Conservation (phyloP, 2,888 invertebrate genomes). For the Apocheima hispidaria region DNA sequence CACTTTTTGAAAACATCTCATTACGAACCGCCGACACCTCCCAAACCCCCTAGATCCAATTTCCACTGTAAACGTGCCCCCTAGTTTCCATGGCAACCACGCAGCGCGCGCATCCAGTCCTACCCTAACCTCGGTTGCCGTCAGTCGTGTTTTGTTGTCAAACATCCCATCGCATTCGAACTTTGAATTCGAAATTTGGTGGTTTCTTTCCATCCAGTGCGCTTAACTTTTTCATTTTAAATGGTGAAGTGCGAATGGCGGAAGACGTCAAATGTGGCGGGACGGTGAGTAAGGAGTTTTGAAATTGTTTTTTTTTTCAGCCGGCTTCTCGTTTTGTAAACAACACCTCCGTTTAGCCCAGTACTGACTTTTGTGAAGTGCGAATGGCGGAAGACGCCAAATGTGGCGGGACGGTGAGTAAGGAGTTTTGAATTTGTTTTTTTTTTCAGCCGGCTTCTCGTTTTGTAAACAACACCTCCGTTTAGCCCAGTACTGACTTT, state of each 20-base stretch:
- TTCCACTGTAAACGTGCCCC: constrained; percentile 32
- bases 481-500: constrained; percentile 10
- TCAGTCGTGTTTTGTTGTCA: constrained; percentile 60
- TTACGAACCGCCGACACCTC: constrained; percentile 10
- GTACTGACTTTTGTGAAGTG: not conserved
- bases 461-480: constrained; percentile 15
- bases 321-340: constrained; percentile 21
- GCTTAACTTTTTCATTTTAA: constrained; percentile 39
- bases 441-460: constrained; percentile 10
- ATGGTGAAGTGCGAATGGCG: constrained; percentile 59
- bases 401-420: constrained; percentile 72
- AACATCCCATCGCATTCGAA: constrained; percentile 37
- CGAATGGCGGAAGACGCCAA: constrained; percentile 60
- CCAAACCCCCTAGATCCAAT: constrained; percentile 14
- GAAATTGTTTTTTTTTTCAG: not conserved
- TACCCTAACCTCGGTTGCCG: constrained; percentile 55
- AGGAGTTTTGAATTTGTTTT: not conserved
- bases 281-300: constrained; percentile 62
- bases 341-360: constrained; percentile 4
- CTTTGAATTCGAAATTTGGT: constrained; percentile 24
- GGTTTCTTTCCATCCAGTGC: constrained; percentile 20
- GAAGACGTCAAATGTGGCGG: constrained; percentile 71
- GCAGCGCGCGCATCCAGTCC: constrained; percentile 81
- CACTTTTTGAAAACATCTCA: constrained; percentile 13
- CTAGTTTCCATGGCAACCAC: constrained; percentile 68